Percentiles rank a stretch among this genome's conserved stretches.
Evolutionary conservation across 1,140 invertebrate genomes (phyloP).

Genomic region (Reticulitermes speratus): DNA sequence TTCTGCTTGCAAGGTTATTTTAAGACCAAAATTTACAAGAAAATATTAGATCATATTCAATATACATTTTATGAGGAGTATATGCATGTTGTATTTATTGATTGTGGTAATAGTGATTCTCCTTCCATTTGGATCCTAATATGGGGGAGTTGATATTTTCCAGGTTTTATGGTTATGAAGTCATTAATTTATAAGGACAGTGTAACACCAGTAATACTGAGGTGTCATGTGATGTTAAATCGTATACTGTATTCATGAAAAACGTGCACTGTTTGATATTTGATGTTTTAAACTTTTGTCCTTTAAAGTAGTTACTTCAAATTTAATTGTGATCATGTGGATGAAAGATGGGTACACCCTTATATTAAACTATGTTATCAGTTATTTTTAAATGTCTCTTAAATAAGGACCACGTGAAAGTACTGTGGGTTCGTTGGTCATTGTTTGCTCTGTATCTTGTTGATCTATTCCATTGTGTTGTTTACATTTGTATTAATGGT

Average conservation of each 20-base stretch:
- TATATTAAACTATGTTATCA: no score
- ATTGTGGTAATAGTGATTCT: background rate
- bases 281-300: background rate
- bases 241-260: background rate
- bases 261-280: background rate
- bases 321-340: no score
- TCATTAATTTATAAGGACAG: constrained; percentile 5
- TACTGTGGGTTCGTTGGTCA: no score
- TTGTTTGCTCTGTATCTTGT: background rate
- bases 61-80: background rate
- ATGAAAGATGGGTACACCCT: no score
- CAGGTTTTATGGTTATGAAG: background rate
- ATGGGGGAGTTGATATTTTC: background rate
- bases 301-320: background rate
- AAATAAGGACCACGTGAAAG: no score
- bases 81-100: constrained; percentile 1
- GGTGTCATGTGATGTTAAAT: background rate
- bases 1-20: background rate
- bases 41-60: background rate
- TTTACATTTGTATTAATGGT: background rate
- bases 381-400: no score
- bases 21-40: background rate
- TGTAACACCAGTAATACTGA: constrained; percentile 16
- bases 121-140: background rate
- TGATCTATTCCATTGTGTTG: background rate